Percentiles rank a stretch among this genome's conserved stretches.
These are phyloP conservation scores for Lerema accius DNA, from an alignment of 1,140 invertebrate genomes.

Conservation along the genomic window DNA sequence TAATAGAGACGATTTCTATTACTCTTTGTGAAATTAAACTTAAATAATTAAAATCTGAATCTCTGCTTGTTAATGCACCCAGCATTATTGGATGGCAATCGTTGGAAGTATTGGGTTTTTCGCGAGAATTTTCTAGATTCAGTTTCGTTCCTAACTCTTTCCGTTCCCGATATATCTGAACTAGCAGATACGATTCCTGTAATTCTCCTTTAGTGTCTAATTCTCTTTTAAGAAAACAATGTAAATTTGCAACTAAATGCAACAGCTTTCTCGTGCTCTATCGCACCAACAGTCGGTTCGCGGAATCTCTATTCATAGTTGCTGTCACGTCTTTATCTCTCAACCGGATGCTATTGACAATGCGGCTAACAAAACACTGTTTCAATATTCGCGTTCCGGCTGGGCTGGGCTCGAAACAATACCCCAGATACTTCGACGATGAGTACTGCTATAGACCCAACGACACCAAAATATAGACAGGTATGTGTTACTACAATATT, in stretches of 20 bases:
- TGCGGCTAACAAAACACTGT: slow-evolving; percentile 15
- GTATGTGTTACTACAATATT: too few relatives aligned
- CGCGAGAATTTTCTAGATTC: too few relatives aligned
- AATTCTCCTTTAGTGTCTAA: neutral
- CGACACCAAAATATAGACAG: neutral
- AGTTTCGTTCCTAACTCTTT: too few relatives aligned
- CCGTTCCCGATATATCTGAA: too few relatives aligned
- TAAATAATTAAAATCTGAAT: too few relatives aligned
- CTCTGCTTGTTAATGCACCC: too few relatives aligned
- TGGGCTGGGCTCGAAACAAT: neutral
- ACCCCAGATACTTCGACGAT: neutral
- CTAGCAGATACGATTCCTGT: too few relatives aligned
- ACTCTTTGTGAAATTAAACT: too few relatives aligned
- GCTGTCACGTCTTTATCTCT: slow-evolving; percentile 28
- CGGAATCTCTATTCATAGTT: slow-evolving; percentile 21
- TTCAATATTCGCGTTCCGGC: slow-evolving; percentile 14
- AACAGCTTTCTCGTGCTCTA: slow-evolving; percentile 20
- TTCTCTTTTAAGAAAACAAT: neutral
- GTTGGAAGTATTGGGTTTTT: too few relatives aligned
- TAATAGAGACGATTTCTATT: too few relatives aligned
- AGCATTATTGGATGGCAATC: too few relatives aligned
- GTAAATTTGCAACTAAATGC: neutral
- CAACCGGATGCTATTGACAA: slow-evolving; percentile 27
- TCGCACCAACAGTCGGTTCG: slow-evolving; percentile 4
- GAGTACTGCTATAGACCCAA: neutral